phyloP scores from a whole-genome alignment of 2,797 vertebrate genomes.

The Taeniopygia guttata region DNA sequence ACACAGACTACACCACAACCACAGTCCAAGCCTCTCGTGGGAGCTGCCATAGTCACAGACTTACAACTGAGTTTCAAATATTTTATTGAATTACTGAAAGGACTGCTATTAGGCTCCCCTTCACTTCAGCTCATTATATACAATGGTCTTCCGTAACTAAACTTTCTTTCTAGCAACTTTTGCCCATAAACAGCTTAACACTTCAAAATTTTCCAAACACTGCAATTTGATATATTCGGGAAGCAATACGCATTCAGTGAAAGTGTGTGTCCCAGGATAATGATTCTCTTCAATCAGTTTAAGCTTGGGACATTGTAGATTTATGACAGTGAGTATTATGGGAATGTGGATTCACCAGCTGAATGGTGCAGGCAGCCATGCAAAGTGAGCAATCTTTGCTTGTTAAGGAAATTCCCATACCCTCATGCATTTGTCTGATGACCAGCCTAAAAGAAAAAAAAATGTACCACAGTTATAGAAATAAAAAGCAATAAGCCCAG shows the following conservation, averaged over 20 bases:
- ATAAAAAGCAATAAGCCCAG: not conserved
- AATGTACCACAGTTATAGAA: not conserved
- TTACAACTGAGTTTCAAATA: not conserved
- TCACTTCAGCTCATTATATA: not conserved
- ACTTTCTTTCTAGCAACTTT: not conserved
- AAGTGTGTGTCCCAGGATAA: not conserved
- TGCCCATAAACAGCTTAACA: not conserved
- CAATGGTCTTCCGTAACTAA: not conserved
- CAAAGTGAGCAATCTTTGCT: not conserved
- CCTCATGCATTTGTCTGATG: not conserved
- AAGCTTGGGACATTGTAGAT: not conserved
- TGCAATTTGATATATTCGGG: not conserved
- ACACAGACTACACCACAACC: not conserved
- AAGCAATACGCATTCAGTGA: not conserved
- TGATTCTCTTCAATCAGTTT: not conserved
- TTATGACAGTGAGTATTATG: not conserved
- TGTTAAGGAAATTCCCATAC: not conserved
- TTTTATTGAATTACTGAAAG: slow-evolving; percentile 16
- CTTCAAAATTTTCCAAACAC: not conserved
- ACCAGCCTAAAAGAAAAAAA: not conserved
- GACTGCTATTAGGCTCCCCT: not conserved
- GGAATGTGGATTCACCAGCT: not conserved
- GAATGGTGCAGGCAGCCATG: not conserved
- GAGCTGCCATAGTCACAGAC: not conserved
- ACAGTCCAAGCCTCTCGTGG: accelerated